Base-by-base conservation (phyloP, 2,888 invertebrate genomes). In the Rhimphoctona megacephalus region DNA sequence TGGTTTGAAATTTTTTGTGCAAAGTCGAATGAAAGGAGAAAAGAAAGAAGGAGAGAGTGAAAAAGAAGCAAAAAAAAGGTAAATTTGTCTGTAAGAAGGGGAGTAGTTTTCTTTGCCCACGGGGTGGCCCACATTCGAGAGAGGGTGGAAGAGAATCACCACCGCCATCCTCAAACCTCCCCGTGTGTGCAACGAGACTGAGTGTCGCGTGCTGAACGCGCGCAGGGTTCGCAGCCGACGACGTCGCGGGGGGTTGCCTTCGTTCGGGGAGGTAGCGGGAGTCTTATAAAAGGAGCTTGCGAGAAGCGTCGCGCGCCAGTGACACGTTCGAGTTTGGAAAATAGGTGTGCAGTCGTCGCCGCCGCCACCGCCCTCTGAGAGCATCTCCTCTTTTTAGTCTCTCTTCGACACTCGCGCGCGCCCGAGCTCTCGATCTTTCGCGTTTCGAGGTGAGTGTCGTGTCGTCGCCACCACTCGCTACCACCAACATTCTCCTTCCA, bases 271-370 rank as follows among this genome's bases (percentile, higher is more conserved):
- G 49, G 81, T 64, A 52, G 78, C 85, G 80, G 73, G 54, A 52
- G 52, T 25, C 88, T 93, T 94, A 94, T 94, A 94, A 94, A 94
- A 93, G 93, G 92, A 90, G 91, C 90, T 88, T 91, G 79, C 89
- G 90, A 90, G 89, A 88, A 86, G 89, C 90, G 87, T 91, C 89
- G 90, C 91, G 90, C 91, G 93, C 90, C 93, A 94, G 94, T 94
- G 88, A 90, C 90, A 91, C 91, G 88, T 91, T 87, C 89, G 87
- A 89, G 89, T 82, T 87, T 88, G 74, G 73, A 88, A 57, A 83
- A 87, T 87, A 88, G 87, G 88, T 83, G 39, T 72, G 73, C 46
- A 66, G 57, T 11, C 49, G 57, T n/a, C 43, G 14, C 14, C 43
- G 25, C 72, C 57, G 57, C 22, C 54, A 74, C 78, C 43, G 64